A percentile compares a stretch with the other conserved stretches of the same genome.
phyloP scores from a whole-genome alignment of 2,113 vertebrate species.

The Scopus umbretta region DNA sequence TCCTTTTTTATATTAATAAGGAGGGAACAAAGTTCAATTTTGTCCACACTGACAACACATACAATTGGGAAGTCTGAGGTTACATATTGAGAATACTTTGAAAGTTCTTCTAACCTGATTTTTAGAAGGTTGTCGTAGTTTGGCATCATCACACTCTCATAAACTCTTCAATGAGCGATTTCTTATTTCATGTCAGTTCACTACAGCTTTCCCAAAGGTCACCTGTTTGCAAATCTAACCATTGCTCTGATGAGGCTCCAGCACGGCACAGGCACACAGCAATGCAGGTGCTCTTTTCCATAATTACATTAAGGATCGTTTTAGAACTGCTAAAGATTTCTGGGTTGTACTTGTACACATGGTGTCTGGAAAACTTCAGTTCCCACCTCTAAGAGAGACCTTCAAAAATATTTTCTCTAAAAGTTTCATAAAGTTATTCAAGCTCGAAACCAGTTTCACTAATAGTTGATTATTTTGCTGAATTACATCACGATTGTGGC shows the following conservation, averaged over 20 bases:
- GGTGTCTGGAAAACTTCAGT: background rate
- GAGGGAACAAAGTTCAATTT: slow-evolving; percentile 7
- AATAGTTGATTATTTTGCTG: background rate
- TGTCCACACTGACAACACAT: background rate
- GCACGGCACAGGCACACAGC: background rate
- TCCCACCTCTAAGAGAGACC: background rate
- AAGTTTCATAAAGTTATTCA: background rate
- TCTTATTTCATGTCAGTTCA: background rate
- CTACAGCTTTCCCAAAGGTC: background rate
- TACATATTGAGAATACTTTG: background rate
- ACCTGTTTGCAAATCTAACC: background rate
- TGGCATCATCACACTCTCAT: background rate
- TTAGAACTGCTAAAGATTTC: background rate
- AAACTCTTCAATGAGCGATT: background rate
- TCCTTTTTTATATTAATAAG: background rate
- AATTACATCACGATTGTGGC: background rate
- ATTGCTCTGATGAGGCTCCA: background rate
- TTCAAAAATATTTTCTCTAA: background rate
- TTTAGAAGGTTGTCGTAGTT: background rate
- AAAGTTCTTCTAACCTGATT: background rate
- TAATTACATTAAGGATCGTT: background rate
- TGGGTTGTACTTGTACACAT: background rate
- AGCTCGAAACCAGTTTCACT: background rate
- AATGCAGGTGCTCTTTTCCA: background rate
- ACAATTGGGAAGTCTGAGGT: background rate